Percentiles rank a stretch among this genome's conserved stretches.
phyloP scores from a whole-genome alignment of 2,888 invertebrate species.

The Apamea sordens region DNA sequence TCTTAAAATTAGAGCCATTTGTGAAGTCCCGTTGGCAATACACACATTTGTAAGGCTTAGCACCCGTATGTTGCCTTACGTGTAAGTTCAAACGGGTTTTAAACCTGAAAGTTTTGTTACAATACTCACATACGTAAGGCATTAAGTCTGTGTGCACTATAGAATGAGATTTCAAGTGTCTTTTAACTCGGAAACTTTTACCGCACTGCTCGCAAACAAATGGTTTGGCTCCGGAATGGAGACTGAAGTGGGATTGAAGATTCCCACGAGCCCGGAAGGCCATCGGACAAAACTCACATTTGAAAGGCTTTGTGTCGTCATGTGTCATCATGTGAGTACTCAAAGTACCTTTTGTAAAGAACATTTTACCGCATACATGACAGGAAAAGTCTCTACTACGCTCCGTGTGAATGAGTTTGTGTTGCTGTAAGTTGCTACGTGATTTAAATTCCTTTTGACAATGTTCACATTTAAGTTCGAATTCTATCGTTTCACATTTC shows the following conservation, averaged over 20 bases:
- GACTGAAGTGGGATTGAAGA: conserved; percentile 82
- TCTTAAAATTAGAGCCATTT: conserved; percentile 87
- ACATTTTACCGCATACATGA: conserved; percentile 88
- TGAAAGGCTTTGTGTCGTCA: conserved; percentile 83
- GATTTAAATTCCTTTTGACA: conserved; percentile 86
- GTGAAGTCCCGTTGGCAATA: conserved; percentile 86
- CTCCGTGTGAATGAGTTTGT: conserved; percentile 85
- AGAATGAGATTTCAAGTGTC: conserved; percentile 87
- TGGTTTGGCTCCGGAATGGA: conserved; percentile 84
- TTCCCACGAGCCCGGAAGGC: conserved; percentile 86
- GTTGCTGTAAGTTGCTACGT: conserved; percentile 82
- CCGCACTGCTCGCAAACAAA: conserved; percentile 88
- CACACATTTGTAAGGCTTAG: conserved; percentile 84
- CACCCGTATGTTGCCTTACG: conserved; percentile 86
- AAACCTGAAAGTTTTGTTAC: conserved; percentile 86
- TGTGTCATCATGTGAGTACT: conserved; percentile 85
- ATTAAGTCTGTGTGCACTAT: conserved; percentile 87
- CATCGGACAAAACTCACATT: conserved; percentile 85
- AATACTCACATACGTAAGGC: conserved; percentile 85
- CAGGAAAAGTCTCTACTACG: conserved; percentile 85
- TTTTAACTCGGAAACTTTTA: conserved; percentile 85
- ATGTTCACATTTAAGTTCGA: conserved; percentile 81
- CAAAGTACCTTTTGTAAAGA: conserved; percentile 86
- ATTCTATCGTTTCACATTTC: conserved; percentile 70
- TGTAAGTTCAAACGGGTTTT: conserved; percentile 86